Conservation (phyloP, 2,797 vertebrate species). For the Anas capensis region DNA sequence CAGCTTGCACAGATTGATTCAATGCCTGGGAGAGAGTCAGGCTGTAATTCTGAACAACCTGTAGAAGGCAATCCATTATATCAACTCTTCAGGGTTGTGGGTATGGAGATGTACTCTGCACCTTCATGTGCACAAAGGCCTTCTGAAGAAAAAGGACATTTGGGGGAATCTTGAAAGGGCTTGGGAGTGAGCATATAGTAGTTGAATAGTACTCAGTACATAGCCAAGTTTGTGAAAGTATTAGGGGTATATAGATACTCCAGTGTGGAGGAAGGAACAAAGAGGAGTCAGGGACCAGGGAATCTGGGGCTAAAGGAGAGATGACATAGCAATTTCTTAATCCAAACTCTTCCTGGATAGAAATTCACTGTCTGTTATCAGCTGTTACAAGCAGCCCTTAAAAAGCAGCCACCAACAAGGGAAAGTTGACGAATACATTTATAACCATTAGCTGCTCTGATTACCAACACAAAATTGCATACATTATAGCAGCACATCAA, state of each 20-base stretch:
- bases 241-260: rapidly evolving
- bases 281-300: not conserved
- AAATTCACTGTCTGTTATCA: not conserved
- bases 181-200: not conserved
- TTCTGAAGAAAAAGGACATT: not conserved
- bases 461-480: not conserved
- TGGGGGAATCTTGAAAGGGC: not conserved
- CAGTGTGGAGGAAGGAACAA: not conserved
- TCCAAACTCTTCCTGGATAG: not conserved
- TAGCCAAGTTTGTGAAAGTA: not conserved
- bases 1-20: not conserved
- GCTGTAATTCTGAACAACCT: not conserved
- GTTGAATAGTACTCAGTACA: not conserved
- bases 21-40: not conserved
- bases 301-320: not conserved
- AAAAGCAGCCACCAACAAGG: not conserved
- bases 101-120: not conserved
- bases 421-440: not conserved
- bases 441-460: not conserved
- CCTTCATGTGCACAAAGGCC: not conserved
- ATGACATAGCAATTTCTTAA: not conserved
- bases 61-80: not conserved
- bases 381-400: not conserved
- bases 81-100: not conserved
- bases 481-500: not conserved